Evolutionary conservation across 2,113 vertebrate species (phyloP), one percentile per base, ranked within the genome.

Genomic region (Sapajus apella): DNA sequence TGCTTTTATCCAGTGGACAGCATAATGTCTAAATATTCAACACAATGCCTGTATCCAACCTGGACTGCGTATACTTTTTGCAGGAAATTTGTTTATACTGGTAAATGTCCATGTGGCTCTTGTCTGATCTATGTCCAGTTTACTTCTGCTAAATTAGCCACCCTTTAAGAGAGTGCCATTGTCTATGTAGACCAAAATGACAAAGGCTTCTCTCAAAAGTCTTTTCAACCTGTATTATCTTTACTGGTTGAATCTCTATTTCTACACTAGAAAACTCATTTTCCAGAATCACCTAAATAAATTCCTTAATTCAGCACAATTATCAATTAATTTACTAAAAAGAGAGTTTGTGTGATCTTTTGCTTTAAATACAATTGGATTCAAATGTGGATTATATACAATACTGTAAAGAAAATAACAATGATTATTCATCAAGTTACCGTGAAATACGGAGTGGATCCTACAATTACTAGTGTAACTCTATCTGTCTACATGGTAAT

Each of bases 381-480:
- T 97, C 66, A 87, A 92, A 95, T 96, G 55, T 95, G 95, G 91
- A 90, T 89, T 94, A 23, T 52, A 88, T 90, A 2, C 50, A 3
- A 14, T 86, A 64, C 56, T 73, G 75, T 97, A 98, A 97, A 96
- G 92, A 98, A 98, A 98, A 80, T 98, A 98, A 98, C 96, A 96
- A 97, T 98, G 91, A 90, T 98, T 98, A 98, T 98, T 99, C 97
- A 97, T 50, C 6, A 90, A 97, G 87, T 96, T 98, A 93, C 92
- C 91, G 86, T 97, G 76, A 98, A 98, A 97, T 97, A 97, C 37
- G 68, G 96, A 96, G 82, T 95, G 37, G 0, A 94, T 98, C 96
- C 96, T 98, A 90, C 88, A 98, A 98, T 98, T 98, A 98, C 94
- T 98, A 98, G 98, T 97, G 97, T 61, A 97, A 97, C 94, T 98